Base-by-base conservation (phyloP, 2,888 invertebrate genomes). In the Nephrotoma appendiculata region DNA sequence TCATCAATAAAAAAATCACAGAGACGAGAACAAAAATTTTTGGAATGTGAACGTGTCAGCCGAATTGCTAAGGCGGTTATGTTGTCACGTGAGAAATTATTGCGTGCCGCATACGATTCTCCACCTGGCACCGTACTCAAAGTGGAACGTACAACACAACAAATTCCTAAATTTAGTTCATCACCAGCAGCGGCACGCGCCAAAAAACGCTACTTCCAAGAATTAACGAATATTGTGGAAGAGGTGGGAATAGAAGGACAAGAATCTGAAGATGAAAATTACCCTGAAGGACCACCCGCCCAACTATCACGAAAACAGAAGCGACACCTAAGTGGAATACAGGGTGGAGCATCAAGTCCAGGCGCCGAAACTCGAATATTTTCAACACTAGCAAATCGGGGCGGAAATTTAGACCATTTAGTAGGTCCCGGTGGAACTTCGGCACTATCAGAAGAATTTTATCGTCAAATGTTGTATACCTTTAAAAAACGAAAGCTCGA, bases 1-100 rank as follows among this genome's bases (percentile, higher is more conserved):
- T 94, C 94, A 88, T 94, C 96, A 88, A 94, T 97, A 87, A 93
- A 93, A 84, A 96, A 95, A 91, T 96, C 97, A 0, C 94, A 96
- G 89, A 93, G 94, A 83, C 95, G 95, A 89, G 96, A 97, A 90
- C 93, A 93, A 88, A 92, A 92, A 86, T 95, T 94, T 88, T 94
- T 94, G 90, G 94, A 94, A 89, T 92, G 92, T 12, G 93, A 93
- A 88, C 91, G 92, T 2, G 90, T 93, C 2, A 92, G 91, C 87
- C 91, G 92, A 48, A 88, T 93, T 87, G 90, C 93, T 5, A 93
- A 92, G 88, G 95, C 96, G 89, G 94, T 98, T 19, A 91, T 96
- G 87, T 92, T 96, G 89, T 95, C 96, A 15, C 93, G 96, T 88
- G 95, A 95, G 90, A 94, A 95, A 87, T 90, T 96, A 86, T 90